phyloP scores from a whole-genome alignment of 2,797 vertebrate species.

The Sitta carolinensis region DNA sequence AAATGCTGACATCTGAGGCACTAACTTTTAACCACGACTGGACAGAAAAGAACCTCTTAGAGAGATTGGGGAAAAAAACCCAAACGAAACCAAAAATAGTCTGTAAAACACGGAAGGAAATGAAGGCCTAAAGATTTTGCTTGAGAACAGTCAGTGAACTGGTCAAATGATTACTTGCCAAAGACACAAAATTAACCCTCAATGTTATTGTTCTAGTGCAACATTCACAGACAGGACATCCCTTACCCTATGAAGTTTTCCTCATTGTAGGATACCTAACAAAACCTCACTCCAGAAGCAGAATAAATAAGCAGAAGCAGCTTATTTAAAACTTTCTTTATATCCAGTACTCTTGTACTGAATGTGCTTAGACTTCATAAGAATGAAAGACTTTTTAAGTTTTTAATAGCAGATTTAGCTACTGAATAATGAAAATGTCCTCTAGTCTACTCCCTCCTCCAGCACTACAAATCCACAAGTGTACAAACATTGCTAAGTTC shows the following conservation, averaged over 20 bases:
- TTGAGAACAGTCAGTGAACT: background rate
- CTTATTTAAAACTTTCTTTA: background rate
- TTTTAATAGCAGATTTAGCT: background rate
- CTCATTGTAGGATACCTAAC: background rate
- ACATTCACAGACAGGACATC: background rate
- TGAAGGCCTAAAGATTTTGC: background rate
- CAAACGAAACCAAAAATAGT: background rate
- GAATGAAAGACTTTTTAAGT: background rate
- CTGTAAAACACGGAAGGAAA: background rate
- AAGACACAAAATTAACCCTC: background rate
- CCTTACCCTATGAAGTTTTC: background rate
- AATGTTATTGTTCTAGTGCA: background rate
- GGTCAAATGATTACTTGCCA: background rate
- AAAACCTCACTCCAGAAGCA: background rate
- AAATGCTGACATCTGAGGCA: background rate
- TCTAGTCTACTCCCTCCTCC: background rate
- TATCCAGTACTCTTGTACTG: background rate
- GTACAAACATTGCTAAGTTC: background rate
- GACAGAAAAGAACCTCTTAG: background rate
- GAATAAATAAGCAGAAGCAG: background rate
- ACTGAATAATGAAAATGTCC: background rate
- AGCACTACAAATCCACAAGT: background rate
- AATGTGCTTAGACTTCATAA: background rate
- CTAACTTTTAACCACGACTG: background rate
- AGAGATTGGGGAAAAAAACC: background rate